These are phyloP conservation scores for Psilopogon haemacephalus DNA, from an alignment of 2,113 vertebrate genomes.

Conservation along the genomic window DNA sequence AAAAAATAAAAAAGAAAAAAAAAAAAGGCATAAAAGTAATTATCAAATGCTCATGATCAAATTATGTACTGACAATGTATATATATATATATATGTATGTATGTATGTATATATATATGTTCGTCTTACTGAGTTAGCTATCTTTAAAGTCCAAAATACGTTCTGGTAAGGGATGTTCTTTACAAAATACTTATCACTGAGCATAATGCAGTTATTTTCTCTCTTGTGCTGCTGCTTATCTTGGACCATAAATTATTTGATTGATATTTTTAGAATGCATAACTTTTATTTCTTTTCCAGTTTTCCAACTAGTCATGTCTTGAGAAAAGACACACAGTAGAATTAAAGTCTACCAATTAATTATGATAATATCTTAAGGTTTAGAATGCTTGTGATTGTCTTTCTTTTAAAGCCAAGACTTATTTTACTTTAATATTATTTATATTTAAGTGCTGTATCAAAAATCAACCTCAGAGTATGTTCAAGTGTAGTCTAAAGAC, in stretches of 20 bases:
- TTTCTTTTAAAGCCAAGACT: neutral
- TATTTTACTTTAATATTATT: neutral
- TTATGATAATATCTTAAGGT: neutral
- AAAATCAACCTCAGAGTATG: neutral
- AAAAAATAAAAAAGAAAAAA: neutral
- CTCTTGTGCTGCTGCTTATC: neutral
- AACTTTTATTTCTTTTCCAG: neutral
- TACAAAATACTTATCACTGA: neutral
- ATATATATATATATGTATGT: neutral
- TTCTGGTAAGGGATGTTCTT: neutral
- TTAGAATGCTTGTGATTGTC: neutral
- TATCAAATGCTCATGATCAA: neutral
- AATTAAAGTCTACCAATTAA: neutral
- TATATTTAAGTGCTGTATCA: neutral
- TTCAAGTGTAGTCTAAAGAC: neutral
- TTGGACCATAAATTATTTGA: neutral
- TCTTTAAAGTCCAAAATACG: neutral
- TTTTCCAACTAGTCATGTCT: neutral
- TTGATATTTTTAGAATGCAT: neutral
- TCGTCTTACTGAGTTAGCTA: neutral
- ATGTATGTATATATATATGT: neutral
- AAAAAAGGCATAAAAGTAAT: neutral
- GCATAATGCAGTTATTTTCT: neutral
- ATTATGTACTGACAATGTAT: neutral
- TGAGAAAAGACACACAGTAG: neutral